Evolutionary conservation across 2,113 vertebrate genomes (phyloP).

Genomic region (Tichodroma muraria): DNA sequence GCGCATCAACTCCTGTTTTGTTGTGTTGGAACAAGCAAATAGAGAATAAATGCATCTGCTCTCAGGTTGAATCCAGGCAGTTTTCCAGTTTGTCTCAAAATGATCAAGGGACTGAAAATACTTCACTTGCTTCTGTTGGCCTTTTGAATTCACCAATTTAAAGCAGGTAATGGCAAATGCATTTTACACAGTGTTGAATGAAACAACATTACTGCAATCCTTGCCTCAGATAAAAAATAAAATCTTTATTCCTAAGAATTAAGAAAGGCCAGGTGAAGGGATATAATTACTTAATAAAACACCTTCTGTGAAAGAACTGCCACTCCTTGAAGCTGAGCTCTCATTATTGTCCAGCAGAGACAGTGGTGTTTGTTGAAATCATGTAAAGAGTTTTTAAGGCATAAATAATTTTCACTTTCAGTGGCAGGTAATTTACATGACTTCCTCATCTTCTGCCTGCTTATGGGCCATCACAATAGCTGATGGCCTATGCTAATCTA

Average conservation of each 20-base stretch:
- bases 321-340: background rate
- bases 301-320: background rate
- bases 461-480: background rate
- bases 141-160: background rate
- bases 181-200: background rate
- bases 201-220: background rate
- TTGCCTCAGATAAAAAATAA: background rate
- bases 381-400: background rate
- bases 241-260: background rate
- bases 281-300: background rate
- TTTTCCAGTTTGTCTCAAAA: constrained; percentile 23
- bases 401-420: background rate
- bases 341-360: background rate
- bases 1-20: background rate
- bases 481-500: background rate
- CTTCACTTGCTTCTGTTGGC: background rate
- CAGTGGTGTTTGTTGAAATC: background rate
- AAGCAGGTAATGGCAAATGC: background rate
- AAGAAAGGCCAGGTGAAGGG: background rate
- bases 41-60: constrained; percentile 26
- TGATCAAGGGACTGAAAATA: background rate
- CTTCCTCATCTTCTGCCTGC: background rate
- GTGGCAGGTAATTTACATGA: background rate
- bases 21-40: constrained; percentile 15
- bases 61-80: background rate